These are phyloP conservation scores for Drosophila putrida DNA, from an alignment of 2,888 invertebrate species.

Conservation along the genomic window DNA sequence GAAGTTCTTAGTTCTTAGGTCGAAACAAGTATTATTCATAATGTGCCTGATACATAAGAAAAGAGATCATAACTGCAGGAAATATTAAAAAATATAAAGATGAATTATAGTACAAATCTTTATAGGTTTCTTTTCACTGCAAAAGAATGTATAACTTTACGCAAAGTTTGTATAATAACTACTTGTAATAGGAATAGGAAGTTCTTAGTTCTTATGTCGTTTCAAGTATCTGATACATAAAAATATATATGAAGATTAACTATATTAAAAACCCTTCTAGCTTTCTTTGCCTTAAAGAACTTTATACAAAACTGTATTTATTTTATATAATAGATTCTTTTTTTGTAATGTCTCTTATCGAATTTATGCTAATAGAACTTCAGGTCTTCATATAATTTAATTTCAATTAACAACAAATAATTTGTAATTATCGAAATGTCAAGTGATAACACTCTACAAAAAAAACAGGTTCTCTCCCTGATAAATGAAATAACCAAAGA, in stretches of 20 bases:
- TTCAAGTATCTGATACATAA: too few relatives aligned
- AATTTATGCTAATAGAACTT: background rate
- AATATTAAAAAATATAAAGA: constrained; percentile 2
- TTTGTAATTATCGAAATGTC: constrained; percentile 41
- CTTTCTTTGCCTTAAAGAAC: too few relatives aligned
- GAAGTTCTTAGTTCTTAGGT: constrained; percentile 36
- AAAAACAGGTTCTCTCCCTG: constrained; percentile 4
- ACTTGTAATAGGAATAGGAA: too few relatives aligned
- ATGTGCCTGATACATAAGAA: constrained; percentile 7
- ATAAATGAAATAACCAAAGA: background rate
- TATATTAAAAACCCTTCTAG: too few relatives aligned
- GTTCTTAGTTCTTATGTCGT: too few relatives aligned
- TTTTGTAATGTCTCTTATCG: background rate
- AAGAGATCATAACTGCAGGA: constrained; percentile 10
- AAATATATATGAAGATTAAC: too few relatives aligned
- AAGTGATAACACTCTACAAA: constrained; percentile 8
- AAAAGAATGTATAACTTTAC: background rate
- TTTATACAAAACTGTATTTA: too few relatives aligned
- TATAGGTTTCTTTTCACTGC: background rate
- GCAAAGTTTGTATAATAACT: background rate
- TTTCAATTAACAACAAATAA: constrained; percentile 24
- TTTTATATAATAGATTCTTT: too few relatives aligned
- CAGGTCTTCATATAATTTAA: constrained; percentile 12
- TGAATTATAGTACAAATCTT: background rate
- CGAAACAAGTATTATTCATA: constrained; percentile 10